These are phyloP conservation scores for Auanema freiburgensis DNA, from an alignment of 2,888 invertebrate genomes.

Conservation along the genomic window DNA sequence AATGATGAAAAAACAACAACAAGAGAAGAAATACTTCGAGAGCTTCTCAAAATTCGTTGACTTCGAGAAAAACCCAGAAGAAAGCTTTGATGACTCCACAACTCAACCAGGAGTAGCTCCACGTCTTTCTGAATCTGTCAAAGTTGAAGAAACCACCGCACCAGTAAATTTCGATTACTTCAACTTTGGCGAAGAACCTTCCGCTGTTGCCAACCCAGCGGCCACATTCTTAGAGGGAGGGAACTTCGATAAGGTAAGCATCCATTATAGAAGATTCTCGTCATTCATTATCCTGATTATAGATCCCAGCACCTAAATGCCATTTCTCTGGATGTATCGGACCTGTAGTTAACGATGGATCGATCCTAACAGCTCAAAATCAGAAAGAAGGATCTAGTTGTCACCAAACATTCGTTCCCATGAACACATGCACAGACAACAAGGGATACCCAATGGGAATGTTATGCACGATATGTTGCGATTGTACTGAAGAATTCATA, in stretches of 20 bases:
- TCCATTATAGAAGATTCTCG: slow-evolving; percentile 3
- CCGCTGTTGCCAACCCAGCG: slow-evolving; percentile 54
- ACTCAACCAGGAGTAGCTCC: slow-evolving; percentile 18
- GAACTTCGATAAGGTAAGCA: slow-evolving; percentile 46
- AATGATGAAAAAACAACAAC: slow-evolving; percentile 24
- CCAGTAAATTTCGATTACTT: slow-evolving; percentile 2
- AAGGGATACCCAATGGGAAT: slow-evolving; percentile 59
- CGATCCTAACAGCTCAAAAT: slow-evolving; percentile 33
- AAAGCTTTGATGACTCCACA: slow-evolving; percentile 7
- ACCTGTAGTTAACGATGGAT: slow-evolving; percentile 55
- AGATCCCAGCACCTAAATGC: slow-evolving; percentile 49
- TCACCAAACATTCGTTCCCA: slow-evolving; percentile 54
- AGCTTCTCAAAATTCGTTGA: slow-evolving; percentile 5
- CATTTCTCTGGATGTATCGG: slow-evolving; percentile 57
- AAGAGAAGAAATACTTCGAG: slow-evolving; percentile 5
- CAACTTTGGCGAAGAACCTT: slow-evolving; percentile 23
- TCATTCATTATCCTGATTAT: not conserved
- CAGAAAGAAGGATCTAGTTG: slow-evolving; percentile 37
- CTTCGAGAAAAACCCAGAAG: too few species aligned
- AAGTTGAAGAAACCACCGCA: slow-evolving; percentile 4
- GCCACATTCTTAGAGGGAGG: slow-evolving; percentile 53
- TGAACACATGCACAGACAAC: slow-evolving; percentile 53
- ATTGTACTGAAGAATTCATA: slow-evolving; percentile 48
- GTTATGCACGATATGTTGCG: slow-evolving; percentile 60
- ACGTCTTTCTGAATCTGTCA: not conserved